A percentile compares a stretch with the other conserved stretches of the same genome.
These are phyloP conservation scores for Antennarius striatus DNA, from an alignment of 2,113 vertebrate genomes.

Conservation along the genomic window DNA sequence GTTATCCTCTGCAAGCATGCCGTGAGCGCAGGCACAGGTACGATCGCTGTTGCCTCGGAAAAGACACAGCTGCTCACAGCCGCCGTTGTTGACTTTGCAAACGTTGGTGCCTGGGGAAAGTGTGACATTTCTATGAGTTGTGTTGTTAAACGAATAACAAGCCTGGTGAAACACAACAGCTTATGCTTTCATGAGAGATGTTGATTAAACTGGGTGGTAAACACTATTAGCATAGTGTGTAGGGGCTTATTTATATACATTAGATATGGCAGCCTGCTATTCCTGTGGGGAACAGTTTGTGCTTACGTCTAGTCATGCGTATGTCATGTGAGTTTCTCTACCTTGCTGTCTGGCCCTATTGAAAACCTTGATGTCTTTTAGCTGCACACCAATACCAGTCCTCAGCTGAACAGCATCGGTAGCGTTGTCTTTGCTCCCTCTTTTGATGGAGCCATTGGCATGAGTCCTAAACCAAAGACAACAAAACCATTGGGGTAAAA, in stretches of 20 bases:
- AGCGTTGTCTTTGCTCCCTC: conserved; percentile 94
- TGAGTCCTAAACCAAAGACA: conserved; percentile 83
- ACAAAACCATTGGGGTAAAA: neutral
- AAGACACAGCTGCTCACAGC: conserved; percentile 94
- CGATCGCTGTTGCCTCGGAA: conserved; percentile 82
- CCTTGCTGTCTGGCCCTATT: conserved; percentile 93
- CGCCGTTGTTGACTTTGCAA: conserved; percentile 89
- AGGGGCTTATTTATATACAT: neutral
- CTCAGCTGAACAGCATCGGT: conserved; percentile 91
- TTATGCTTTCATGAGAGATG: neutral
- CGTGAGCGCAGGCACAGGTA: conserved; percentile 94
- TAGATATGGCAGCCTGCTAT: neutral
- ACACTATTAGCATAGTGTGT: no score
- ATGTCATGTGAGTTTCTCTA: conserved; percentile 36
- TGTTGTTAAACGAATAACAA: conserved; percentile 12
- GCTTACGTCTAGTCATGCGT: neutral
- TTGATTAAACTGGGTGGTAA: neutral
- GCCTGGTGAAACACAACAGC: conserved; percentile 2
- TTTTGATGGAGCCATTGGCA: conserved; percentile 96
- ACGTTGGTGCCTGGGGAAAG: conserved; percentile 88
- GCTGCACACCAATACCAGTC: conserved; percentile 93
- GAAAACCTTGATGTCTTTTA: conserved; percentile 99
- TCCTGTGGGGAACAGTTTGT: neutral
- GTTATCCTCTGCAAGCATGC: conserved; percentile 91
- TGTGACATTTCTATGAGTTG: neutral